These are phyloP conservation scores for Heliconius congener DNA, from an alignment of 1,140 invertebrate species.

Conservation along the genomic window DNA sequence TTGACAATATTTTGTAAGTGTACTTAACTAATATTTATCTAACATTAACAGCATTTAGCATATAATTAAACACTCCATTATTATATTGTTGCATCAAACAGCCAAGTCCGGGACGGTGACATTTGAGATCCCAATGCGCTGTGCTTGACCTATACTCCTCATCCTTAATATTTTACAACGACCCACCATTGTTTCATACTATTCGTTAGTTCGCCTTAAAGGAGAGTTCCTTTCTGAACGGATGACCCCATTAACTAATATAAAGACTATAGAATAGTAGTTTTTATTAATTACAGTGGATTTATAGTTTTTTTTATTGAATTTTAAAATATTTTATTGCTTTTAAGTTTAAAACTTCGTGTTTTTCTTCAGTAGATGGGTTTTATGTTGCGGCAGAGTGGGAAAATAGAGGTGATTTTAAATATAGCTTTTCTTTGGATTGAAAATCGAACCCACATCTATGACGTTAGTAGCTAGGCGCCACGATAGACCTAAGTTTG, in stretches of 20 bases:
- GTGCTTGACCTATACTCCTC: constrained; percentile 53
- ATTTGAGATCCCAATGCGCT: constrained; percentile 51
- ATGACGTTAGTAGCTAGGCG: no score
- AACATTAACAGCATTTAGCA: background rate
- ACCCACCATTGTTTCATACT: constrained; percentile 23
- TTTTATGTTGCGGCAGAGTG: no score
- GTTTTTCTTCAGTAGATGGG: no score
- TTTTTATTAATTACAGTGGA: background rate
- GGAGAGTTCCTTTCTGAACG: constrained; percentile 4
- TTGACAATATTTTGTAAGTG: background rate
- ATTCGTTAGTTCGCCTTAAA: constrained; percentile 29
- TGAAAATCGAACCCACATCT: no score
- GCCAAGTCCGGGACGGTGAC: constrained; percentile 54
- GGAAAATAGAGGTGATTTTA: background rate
- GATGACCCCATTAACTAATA: constrained; percentile 21
- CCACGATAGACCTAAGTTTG: no score
- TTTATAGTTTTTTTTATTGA: no score
- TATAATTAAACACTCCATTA: background rate
- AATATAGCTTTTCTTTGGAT: no score
- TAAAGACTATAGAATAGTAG: background rate
- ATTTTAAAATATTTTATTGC: no score
- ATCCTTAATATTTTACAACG: constrained; percentile 39
- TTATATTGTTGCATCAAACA: constrained; percentile 27
- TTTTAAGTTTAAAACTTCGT: no score
- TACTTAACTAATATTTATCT: background rate